Percentiles rank a stretch among this genome's conserved stretches.
Conservation (phyloP, 2,888 invertebrate genomes). For the Athrips mouffetella region DNA sequence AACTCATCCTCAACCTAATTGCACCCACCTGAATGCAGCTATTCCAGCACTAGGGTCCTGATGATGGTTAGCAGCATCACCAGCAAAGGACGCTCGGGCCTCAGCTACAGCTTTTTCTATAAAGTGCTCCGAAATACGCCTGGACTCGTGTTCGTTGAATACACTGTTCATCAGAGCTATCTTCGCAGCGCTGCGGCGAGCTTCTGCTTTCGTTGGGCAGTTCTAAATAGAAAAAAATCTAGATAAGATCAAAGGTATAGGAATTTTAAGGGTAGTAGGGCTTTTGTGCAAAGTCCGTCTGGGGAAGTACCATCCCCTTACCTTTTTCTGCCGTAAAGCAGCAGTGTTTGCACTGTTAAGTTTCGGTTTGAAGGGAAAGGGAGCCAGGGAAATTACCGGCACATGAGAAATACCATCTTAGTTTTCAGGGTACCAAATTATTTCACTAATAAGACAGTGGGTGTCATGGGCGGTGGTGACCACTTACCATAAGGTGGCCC, state of each 20-base stretch:
- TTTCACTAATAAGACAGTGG: no score
- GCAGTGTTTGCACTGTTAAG: no score
- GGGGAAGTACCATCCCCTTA: no score
- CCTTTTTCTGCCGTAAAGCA: no score
- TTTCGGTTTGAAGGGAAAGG: no score
- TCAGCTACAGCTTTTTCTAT: slow-evolving; percentile 95
- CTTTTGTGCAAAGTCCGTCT: no score
- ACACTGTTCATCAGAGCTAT: slow-evolving; percentile 98
- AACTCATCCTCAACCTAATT: no score
- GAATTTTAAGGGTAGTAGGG: not conserved
- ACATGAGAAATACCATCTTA: no score
- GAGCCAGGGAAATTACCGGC: no score
- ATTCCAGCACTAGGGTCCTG: slow-evolving; percentile 84
- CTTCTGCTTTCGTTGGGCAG: slow-evolving; percentile 96
- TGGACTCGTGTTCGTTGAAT: slow-evolving; percentile 96
- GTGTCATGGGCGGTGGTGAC: no score
- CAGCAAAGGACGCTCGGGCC: slow-evolving; percentile 91
- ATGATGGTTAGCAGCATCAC: slow-evolving; percentile 79
- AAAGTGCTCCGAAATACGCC: slow-evolving; percentile 95
- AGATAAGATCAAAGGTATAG: not conserved
- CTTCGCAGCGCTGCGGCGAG: slow-evolving; percentile 94
- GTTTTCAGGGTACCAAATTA: no score
- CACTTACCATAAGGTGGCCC: no score
- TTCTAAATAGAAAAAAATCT: slow-evolving; percentile 76
- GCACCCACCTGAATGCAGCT: slow-evolving; percentile 80